Percentiles rank a stretch among this genome's conserved stretches.
phyloP scores from a whole-genome alignment of 2,888 invertebrate species.

The Drosophila testacea region DNA sequence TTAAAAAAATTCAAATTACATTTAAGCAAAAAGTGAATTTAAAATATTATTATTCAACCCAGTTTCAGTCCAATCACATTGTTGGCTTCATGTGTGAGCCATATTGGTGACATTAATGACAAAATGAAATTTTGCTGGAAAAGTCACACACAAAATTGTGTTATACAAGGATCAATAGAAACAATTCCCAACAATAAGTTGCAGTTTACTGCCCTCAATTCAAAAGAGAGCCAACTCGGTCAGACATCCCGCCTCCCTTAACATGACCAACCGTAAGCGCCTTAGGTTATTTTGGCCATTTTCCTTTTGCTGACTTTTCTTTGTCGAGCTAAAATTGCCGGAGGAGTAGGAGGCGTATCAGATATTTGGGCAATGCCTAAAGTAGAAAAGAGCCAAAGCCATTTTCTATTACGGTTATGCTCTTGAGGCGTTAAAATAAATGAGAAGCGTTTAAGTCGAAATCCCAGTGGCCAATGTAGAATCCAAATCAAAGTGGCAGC shows the following conservation, averaged over 20 bases:
- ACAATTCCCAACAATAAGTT: constrained; percentile 37
- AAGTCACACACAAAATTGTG: constrained; percentile 6
- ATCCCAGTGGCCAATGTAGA: constrained; percentile 35
- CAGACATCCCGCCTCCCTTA: neutral
- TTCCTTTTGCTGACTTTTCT: constrained; percentile 16
- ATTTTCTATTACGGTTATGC: constrained; percentile 35
- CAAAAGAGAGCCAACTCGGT: constrained; percentile 11
- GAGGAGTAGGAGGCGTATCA: constrained; percentile 5
- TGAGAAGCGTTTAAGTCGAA: constrained; percentile 48
- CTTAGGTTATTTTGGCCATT: constrained; percentile 18
- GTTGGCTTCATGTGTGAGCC: neutral
- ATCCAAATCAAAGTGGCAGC: constrained; percentile 32
- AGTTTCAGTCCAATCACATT: neutral
- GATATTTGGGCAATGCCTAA: constrained; percentile 15
- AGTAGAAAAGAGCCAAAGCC: constrained; percentile 20
- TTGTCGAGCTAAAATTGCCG: constrained; percentile 18
- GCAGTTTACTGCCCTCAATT: constrained; percentile 34
- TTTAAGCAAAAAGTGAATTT: neutral
- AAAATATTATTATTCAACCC: neutral
- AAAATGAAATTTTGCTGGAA: constrained; percentile 11
- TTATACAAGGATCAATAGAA: constrained; percentile 32
- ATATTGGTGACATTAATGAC: constrained; percentile 11
- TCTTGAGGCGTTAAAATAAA: constrained; percentile 42
- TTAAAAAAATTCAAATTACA: no score
- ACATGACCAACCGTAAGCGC: neutral